These are phyloP conservation scores for Eristalinus aeneus DNA, from an alignment of 2,888 invertebrate genomes.

Conservation along the genomic window DNA sequence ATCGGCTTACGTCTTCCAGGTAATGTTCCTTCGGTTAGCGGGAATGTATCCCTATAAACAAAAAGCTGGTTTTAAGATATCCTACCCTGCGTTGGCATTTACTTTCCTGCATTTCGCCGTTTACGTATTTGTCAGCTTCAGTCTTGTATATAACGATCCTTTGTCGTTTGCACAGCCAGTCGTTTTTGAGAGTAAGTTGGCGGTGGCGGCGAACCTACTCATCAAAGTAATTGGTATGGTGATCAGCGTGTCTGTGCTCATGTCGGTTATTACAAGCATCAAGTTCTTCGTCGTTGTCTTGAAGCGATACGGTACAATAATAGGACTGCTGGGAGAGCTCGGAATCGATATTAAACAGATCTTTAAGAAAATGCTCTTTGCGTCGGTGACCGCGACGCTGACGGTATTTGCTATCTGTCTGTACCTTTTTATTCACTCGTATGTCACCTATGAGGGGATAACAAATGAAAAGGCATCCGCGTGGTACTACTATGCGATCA, in stretches of 20 bases:
- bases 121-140: slow-evolving; percentile 71
- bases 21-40: slow-evolving; percentile 59
- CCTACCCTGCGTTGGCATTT: slow-evolving; percentile 49
- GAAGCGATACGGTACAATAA: slow-evolving; percentile 59
- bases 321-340: slow-evolving; percentile 57
- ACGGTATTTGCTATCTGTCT: slow-evolving; percentile 11
- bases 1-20: slow-evolving; percentile 48
- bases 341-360: slow-evolving; percentile 65
- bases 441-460: slow-evolving; percentile 72
- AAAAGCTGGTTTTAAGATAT: slow-evolving; percentile 48
- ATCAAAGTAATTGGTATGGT: slow-evolving; percentile 70
- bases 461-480: slow-evolving; percentile 58
- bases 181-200: slow-evolving; percentile 63
- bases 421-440: slow-evolving; percentile 72
- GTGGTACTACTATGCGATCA: slow-evolving; percentile 69
- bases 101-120: slow-evolving; percentile 65
- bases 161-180: slow-evolving; percentile 72
- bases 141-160: slow-evolving; percentile 57
- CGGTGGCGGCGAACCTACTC: slow-evolving; percentile 67
- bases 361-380: slow-evolving; percentile 50
- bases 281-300: slow-evolving; percentile 25
- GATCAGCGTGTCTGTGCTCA: slow-evolving; percentile 67
- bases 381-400: not conserved
- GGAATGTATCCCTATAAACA: slow-evolving; percentile 72
- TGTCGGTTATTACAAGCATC: slow-evolving; percentile 50